A percentile compares a stretch with the other conserved stretches of the same genome.
These are phyloP conservation scores for Potorous gilbertii DNA, from an alignment of 2,797 vertebrate genomes.

Conservation along the genomic window DNA sequence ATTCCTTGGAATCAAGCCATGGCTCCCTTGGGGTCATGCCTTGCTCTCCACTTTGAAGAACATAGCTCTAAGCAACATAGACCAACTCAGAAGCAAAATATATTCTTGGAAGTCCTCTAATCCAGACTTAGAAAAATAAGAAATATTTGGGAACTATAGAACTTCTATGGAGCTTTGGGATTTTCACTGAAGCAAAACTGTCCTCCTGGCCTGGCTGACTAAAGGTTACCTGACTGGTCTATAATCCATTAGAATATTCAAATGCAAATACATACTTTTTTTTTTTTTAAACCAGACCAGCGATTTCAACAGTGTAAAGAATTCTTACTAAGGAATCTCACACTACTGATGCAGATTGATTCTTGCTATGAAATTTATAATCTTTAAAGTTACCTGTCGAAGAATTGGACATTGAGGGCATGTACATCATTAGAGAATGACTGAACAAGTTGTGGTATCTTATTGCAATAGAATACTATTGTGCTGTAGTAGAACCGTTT, in stretches of 20 bases:
- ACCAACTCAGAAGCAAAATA: neutral
- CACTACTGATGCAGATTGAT: neutral
- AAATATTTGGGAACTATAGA: neutral
- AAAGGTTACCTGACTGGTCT: too few species aligned
- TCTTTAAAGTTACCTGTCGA: neutral
- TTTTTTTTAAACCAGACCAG: too few species aligned
- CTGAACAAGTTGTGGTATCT: neutral
- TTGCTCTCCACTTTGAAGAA: neutral
- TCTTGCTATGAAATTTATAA: neutral
- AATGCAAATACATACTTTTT: neutral
- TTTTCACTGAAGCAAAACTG: neutral
- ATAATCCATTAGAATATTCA: neutral
- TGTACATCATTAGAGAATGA: neutral
- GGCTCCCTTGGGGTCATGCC: neutral
- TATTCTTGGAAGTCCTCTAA: neutral
- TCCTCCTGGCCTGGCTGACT: too few species aligned
- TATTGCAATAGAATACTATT: neutral
- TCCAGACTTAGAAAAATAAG: neutral
- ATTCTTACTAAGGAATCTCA: neutral
- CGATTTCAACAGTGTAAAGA: neutral
- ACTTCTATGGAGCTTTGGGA: neutral
- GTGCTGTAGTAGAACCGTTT: neutral
- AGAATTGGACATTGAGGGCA: neutral
- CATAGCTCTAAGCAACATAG: neutral
- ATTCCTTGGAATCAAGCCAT: neutral